These are phyloP conservation scores for Drosophila rhopaloa DNA, from an alignment of 1,140 invertebrate species.

Conservation along the genomic window DNA sequence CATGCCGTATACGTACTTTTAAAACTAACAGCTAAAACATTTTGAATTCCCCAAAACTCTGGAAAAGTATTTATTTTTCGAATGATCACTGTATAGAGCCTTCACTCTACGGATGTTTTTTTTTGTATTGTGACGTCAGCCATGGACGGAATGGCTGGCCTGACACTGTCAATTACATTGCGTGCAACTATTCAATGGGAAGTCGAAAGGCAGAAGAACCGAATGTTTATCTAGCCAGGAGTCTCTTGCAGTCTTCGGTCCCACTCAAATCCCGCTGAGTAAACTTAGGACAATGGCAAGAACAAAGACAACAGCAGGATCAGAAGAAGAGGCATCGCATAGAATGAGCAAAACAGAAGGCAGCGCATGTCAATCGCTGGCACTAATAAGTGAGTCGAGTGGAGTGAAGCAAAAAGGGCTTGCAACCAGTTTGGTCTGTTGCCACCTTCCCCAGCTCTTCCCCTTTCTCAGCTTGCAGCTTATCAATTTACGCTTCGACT, in stretches of 20 bases:
- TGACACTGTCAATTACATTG: conserved; percentile 63
- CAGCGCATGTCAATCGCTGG: conserved; percentile 60
- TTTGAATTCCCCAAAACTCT: neutral
- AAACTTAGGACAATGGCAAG: conserved; percentile 11
- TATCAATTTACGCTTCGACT: conserved; percentile 78
- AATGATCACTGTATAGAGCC: conserved; percentile 1
- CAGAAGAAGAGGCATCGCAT: conserved; percentile 8
- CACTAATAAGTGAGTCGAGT: conserved; percentile 67
- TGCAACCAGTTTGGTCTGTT: conserved; percentile 47
- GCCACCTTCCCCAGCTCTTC: conserved; percentile 4
- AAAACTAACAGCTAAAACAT: neutral
- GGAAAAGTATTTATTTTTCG: neutral
- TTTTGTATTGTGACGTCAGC: conserved; percentile 40
- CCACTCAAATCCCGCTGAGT: conserved; percentile 42
- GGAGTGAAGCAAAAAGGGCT: conserved; percentile 1
- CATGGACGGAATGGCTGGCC: conserved; percentile 21
- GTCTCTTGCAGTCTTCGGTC: conserved; percentile 12
- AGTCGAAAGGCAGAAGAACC: conserved; percentile 25
- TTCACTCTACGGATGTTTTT: neutral
- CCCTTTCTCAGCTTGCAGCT: conserved; percentile 46
- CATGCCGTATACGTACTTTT: neutral
- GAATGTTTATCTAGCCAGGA: conserved; percentile 61
- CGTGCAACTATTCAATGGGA: conserved; percentile 67
- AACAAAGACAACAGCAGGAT: conserved; percentile 2
- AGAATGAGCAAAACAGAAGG: conserved; percentile 46